Evolutionary conservation across 2,113 vertebrate species (phyloP).

Genomic region (Neolamprologus cancellatus): DNA sequence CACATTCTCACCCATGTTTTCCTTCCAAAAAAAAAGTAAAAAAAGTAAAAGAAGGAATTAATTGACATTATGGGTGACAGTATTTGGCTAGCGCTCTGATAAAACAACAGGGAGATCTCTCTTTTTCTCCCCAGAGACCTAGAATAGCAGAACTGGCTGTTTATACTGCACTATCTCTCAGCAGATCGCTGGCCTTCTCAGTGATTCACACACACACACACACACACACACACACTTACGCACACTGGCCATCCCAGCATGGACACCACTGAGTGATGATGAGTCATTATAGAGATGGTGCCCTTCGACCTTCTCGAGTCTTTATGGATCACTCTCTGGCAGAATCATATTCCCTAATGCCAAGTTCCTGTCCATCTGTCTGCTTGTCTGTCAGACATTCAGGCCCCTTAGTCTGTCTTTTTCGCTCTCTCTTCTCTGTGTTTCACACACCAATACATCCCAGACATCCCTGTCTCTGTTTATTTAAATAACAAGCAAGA

Average conservation of each 20-base stretch:
- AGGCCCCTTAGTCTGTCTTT: slow-evolving; percentile 41
- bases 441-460: slow-evolving; percentile 67
- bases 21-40: background rate
- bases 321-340: slow-evolving; percentile 66
- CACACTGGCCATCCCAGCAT: slow-evolving; percentile 14
- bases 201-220: slow-evolving; percentile 7
- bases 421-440: slow-evolving; percentile 15
- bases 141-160: slow-evolving; percentile 35
- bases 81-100: slow-evolving; percentile 46
- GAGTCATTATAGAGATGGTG: slow-evolving; percentile 61
- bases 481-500: slow-evolving; percentile 62
- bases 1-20: slow-evolving; percentile 32
- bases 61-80: slow-evolving; percentile 45
- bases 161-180: slow-evolving; percentile 62
- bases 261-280: slow-evolving; percentile 68
- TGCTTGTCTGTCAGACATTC: slow-evolving; percentile 56
- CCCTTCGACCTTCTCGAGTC: slow-evolving; percentile 55
- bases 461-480: slow-evolving; percentile 57
- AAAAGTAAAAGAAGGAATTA: slow-evolving; percentile 28
- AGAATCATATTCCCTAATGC: slow-evolving; percentile 64
- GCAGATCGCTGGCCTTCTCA: slow-evolving; percentile 43
- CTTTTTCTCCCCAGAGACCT: slow-evolving; percentile 29
- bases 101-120: slow-evolving; percentile 55
- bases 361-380: slow-evolving; percentile 61
- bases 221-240: background rate